Conservation (phyloP, 1,140 invertebrate genomes). For the Lepidostoma basale region DNA sequence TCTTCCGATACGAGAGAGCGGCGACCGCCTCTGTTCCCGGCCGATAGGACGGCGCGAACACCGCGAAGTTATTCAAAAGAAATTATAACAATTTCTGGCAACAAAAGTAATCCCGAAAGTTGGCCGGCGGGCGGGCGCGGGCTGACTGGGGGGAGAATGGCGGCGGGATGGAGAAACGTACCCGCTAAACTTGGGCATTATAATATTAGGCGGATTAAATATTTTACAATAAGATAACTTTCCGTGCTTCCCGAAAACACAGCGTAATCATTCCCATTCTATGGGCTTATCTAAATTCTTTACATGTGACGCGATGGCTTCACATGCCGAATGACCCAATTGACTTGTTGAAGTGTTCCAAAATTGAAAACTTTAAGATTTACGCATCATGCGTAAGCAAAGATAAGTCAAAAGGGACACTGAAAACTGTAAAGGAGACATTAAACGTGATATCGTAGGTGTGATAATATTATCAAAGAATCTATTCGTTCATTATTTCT, state of each 20-base stretch:
- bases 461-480: too few species aligned
- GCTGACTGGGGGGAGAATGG: neutral
- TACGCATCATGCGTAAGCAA: neutral
- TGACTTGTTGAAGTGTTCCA: neutral
- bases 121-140: conserved; percentile 17
- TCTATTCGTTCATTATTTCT: too few species aligned
- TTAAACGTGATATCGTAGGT: too few species aligned
- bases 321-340: neutral
- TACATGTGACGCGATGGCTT: neutral
- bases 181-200: conserved; percentile 1
- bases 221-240: too few species aligned
- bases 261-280: neutral
- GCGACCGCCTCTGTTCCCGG: conserved; percentile 22
- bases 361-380: neutral
- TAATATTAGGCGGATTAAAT: conserved; percentile 7
- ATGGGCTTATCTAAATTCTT: neutral
- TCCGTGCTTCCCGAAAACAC: too few species aligned
- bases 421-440: too few species aligned
- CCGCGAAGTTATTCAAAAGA: conserved; percentile 47
- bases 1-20: too few species aligned
- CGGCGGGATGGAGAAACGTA: neutral
- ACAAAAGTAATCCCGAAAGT: conserved; percentile 46
- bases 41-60: conserved; percentile 40
- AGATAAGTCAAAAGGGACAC: neutral
- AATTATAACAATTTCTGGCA: conserved; percentile 47